Evolutionary conservation across 2,888 invertebrate genomes (phyloP).

Genomic region (Polylopha cassiicola): DNA sequence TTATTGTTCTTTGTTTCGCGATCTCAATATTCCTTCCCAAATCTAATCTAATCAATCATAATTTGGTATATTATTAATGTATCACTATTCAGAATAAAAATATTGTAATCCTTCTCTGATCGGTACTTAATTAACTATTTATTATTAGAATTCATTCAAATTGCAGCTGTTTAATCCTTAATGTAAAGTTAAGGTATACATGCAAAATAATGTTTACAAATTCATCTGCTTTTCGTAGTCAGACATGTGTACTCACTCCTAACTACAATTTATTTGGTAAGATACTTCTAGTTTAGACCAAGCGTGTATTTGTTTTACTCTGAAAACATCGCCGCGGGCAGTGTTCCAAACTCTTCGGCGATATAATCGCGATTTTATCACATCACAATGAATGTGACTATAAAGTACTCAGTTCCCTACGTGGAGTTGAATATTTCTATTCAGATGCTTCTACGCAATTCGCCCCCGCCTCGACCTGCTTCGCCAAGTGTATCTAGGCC

Average conservation of each 20-base stretch:
- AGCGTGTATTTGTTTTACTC: conserved; percentile 23
- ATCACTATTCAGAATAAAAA: no score
- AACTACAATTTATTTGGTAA: conserved; percentile 18
- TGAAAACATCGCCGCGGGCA: conserved; percentile 35
- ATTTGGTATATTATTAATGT: no score
- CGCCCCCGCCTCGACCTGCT: conserved; percentile 28
- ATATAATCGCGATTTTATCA: conserved; percentile 52
- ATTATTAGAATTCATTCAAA: no score
- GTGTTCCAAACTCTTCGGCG: conserved; percentile 45
- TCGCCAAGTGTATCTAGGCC: conserved; percentile 33
- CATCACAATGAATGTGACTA: conserved; percentile 30
- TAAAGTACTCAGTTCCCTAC: conserved; percentile 30
- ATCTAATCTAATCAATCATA: no score
- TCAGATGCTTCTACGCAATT: conserved; percentile 35
- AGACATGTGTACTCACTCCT: conserved; percentile 18
- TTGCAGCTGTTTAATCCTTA: no score
- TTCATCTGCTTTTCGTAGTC: conserved; percentile 17
- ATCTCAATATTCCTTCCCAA: no score
- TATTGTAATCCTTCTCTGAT: no score
- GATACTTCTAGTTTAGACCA: conserved; percentile 27
- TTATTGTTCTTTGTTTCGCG: no score
- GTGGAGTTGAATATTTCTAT: conserved; percentile 30
- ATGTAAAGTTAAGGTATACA: no score
- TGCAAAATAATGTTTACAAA: conserved; percentile 18
- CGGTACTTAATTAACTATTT: no score